phyloP scores from a whole-genome alignment of 2,113 vertebrate species.

The Eonycteris spelaea region DNA sequence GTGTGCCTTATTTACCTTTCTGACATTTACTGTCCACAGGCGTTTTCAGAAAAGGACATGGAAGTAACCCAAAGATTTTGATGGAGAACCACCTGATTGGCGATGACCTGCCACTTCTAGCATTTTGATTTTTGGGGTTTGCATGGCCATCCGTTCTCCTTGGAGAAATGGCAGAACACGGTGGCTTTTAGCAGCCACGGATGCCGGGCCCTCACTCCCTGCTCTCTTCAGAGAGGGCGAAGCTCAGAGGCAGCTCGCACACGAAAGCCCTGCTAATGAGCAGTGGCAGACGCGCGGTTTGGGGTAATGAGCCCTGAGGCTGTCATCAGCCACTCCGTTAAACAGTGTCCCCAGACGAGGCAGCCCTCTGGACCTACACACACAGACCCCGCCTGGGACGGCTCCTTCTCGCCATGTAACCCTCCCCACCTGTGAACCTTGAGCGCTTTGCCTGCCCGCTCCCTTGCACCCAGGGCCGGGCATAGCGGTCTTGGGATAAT shows the following conservation, averaged over 20 bases:
- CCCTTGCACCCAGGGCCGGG: no score
- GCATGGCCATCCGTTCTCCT: background rate
- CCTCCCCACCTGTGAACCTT: background rate
- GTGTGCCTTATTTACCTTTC: background rate
- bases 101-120: background rate
- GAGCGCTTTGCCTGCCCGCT: no score
- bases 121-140: background rate
- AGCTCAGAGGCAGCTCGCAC: constrained; percentile 20
- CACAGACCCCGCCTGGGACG: rapidly evolving
- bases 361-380: background rate
- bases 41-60: background rate
- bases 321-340: background rate
- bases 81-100: no score
- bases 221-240: background rate
- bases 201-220: background rate
- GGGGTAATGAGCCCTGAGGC: background rate
- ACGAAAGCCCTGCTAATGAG: background rate
- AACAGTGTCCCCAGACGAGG: background rate
- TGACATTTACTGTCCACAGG: background rate
- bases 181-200: constrained; percentile 17
- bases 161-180: background rate
- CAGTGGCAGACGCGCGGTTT: background rate
- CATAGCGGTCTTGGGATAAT: background rate
- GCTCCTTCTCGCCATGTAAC: background rate
- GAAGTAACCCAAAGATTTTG: background rate